Evolutionary conservation across 2,888 invertebrate species (phyloP).

Genomic region (Apamea crenata): DNA sequence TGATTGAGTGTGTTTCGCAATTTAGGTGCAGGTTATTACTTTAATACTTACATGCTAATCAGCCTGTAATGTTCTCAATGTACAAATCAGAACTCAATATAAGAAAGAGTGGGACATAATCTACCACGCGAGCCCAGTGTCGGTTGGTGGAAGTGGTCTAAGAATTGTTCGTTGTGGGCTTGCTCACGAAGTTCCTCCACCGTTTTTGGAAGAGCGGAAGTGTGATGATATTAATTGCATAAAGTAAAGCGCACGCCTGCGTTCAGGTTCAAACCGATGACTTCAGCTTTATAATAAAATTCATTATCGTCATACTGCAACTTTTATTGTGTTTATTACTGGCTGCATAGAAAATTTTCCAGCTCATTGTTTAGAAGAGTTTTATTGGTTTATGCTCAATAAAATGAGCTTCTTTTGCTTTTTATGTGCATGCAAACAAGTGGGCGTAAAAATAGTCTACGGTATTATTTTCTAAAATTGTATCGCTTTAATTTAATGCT

Average conservation of each 20-base stretch:
- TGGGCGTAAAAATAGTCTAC: background rate
- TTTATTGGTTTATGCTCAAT: conserved; percentile 20
- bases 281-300: conserved; percentile 13
- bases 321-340: conserved; percentile 13
- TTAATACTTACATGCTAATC: background rate
- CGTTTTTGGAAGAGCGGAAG: no score
- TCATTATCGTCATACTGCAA: conserved; percentile 19
- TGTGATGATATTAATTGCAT: background rate
- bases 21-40: no score
- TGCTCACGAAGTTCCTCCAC: background rate
- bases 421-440: conserved; percentile 3
- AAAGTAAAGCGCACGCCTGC: background rate
- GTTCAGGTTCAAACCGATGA: conserved; percentile 25
- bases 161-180: background rate
- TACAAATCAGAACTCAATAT: background rate
- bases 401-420: conserved; percentile 6
- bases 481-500: conserved; percentile 8
- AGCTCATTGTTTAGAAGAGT: conserved; percentile 2
- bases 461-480: conserved; percentile 8
- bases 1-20: no score
- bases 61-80: background rate
- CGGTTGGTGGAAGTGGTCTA: background rate
- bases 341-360: conserved; percentile 14
- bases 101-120: background rate
- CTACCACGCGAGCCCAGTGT: background rate